Evolutionary conservation across 1,140 invertebrate species (phyloP).

Genomic region (Sycobia sp.): DNA sequence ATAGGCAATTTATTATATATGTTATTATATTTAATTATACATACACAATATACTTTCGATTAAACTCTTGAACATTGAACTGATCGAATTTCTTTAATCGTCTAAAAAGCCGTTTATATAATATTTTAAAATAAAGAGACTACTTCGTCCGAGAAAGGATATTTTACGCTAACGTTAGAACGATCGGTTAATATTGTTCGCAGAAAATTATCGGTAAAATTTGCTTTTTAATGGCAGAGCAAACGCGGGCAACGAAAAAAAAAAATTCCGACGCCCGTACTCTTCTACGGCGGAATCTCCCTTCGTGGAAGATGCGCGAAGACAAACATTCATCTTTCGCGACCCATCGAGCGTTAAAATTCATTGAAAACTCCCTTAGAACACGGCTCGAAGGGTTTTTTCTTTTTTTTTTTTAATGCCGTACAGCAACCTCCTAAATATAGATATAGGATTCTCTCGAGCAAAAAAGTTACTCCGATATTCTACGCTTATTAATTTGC

Average conservation of each 20-base stretch:
- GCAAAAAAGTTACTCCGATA: not conserved
- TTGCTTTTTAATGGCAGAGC: slow-evolving; percentile 1
- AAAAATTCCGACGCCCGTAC: not conserved
- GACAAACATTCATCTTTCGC: slow-evolving; percentile 11
- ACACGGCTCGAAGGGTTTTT: not conserved
- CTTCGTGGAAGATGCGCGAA: not conserved
- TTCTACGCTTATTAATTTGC: too few species aligned
- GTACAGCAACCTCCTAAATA: not conserved
- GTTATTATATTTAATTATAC: too few species aligned
- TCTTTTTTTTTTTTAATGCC: too few species aligned
- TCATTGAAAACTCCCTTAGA: not conserved
- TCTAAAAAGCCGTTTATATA: too few species aligned
- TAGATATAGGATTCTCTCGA: not conserved
- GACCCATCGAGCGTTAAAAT: not conserved
- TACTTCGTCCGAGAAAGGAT: too few species aligned
- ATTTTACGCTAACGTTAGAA: too few species aligned
- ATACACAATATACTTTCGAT: too few species aligned
- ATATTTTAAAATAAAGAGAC: too few species aligned
- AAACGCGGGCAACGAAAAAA: not conserved
- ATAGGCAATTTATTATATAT: too few species aligned
- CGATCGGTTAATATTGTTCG: not conserved
- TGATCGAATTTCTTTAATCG: too few species aligned
- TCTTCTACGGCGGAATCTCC: too few species aligned
- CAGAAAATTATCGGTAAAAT: not conserved
- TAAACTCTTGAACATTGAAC: too few species aligned